Evolutionary conservation across 2,113 vertebrate species (phyloP).

Genomic region (Aptenodytes patagonicus): DNA sequence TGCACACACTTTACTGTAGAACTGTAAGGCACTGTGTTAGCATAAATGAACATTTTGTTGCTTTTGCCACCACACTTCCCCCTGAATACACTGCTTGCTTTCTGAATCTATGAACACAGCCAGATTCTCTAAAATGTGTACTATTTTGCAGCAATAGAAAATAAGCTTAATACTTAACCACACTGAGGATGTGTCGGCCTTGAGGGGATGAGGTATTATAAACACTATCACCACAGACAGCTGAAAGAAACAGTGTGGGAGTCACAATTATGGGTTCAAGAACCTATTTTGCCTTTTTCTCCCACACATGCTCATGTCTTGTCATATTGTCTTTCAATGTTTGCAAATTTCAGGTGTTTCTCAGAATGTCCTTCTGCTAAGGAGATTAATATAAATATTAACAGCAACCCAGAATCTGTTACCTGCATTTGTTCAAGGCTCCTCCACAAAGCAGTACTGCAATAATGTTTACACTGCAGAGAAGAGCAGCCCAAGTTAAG

Average conservation of each 20-base stretch:
- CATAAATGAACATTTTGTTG: background rate
- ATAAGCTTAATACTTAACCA: slow-evolving; percentile 2
- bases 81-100: background rate
- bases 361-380: slow-evolving; percentile 42
- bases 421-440: background rate
- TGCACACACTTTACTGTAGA: background rate
- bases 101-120: background rate
- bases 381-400: background rate
- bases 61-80: background rate
- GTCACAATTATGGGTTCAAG: slow-evolving; percentile 76
- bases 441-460: background rate
- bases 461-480: background rate
- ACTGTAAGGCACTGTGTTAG: background rate
- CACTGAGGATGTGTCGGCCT: slow-evolving; percentile 13
- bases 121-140: background rate
- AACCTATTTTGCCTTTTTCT: slow-evolving; percentile 70
- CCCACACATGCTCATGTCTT: slow-evolving; percentile 65
- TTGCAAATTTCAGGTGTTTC: slow-evolving; percentile 59
- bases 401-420: background rate
- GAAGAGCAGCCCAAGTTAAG: background rate
- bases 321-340: slow-evolving; percentile 61
- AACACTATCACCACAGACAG: slow-evolving; percentile 63
- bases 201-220: slow-evolving; percentile 51
- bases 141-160: slow-evolving; percentile 30
- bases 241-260: slow-evolving; percentile 75